phyloP scores from a whole-genome alignment of 2,113 vertebrate genomes.

The Sitta europaea region DNA sequence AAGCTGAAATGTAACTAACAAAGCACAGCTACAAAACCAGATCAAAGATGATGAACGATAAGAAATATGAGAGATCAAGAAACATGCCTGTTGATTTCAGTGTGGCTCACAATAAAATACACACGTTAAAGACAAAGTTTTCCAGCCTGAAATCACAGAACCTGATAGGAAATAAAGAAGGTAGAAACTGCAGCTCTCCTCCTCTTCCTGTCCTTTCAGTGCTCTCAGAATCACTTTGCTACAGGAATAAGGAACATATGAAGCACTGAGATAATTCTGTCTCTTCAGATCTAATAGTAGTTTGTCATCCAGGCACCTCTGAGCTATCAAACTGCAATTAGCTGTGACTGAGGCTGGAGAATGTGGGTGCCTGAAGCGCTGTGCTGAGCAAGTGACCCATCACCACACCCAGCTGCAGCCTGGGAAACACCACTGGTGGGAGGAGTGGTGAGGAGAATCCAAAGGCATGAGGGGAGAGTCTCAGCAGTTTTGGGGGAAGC shows the following conservation, averaged over 20 bases:
- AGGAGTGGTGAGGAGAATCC: background rate
- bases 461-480: background rate
- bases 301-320: conserved; percentile 28
- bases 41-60: background rate
- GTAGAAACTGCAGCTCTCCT: background rate
- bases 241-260: background rate
- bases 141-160: background rate
- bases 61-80: background rate
- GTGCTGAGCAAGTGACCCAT: background rate
- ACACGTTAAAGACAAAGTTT: background rate
- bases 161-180: background rate
- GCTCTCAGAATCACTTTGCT: background rate
- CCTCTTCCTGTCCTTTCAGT: background rate
- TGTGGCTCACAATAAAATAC: background rate
- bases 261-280: background rate
- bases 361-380: background rate
- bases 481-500: accelerated
- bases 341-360: background rate
- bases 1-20: background rate
- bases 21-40: background rate
- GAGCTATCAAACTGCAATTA: conserved; percentile 43
- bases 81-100: background rate
- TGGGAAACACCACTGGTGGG: background rate
- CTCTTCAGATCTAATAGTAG: background rate
- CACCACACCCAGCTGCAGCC: background rate